These are phyloP conservation scores for Agriopis aurantiaria DNA, from an alignment of 2,888 invertebrate species.

Conservation along the genomic window DNA sequence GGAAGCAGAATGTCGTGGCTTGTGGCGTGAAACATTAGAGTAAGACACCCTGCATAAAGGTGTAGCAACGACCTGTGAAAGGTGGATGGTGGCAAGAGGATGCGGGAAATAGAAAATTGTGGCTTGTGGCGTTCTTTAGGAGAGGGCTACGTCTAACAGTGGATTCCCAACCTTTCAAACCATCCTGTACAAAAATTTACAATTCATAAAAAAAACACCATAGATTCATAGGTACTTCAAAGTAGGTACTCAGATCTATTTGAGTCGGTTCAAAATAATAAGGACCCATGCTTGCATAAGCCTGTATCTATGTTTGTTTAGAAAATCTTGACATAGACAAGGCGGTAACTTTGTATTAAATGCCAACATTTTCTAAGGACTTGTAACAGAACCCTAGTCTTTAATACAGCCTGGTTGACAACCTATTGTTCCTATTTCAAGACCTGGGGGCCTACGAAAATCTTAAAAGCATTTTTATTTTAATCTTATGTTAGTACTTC, in stretches of 20 bases:
- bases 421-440: constrained; percentile 35
- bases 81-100: too few relatives aligned
- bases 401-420: constrained; percentile 23
- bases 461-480: not conserved
- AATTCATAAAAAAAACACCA: too few relatives aligned
- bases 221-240: too few relatives aligned
- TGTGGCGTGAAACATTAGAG: too few relatives aligned
- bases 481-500: not conserved
- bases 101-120: too few relatives aligned
- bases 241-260: not conserved
- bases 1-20: too few relatives aligned
- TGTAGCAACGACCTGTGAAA: too few relatives aligned
- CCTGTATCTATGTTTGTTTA: not conserved
- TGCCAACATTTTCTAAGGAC: constrained; percentile 9
- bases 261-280: not conserved
- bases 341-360: constrained; percentile 6
- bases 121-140: too few relatives aligned
- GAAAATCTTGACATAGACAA: not conserved
- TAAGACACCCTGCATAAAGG: too few relatives aligned
- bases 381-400: constrained; percentile 12
- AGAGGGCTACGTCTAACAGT: too few relatives aligned
- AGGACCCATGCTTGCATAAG: not conserved
- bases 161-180: too few relatives aligned
- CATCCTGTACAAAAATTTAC: too few relatives aligned
- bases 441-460: constrained; percentile 5